Evolutionary conservation across 2,113 vertebrate genomes (phyloP), one percentile per base, ranked within the genome.

Genomic region (Ammospiza nelsoni): DNA sequence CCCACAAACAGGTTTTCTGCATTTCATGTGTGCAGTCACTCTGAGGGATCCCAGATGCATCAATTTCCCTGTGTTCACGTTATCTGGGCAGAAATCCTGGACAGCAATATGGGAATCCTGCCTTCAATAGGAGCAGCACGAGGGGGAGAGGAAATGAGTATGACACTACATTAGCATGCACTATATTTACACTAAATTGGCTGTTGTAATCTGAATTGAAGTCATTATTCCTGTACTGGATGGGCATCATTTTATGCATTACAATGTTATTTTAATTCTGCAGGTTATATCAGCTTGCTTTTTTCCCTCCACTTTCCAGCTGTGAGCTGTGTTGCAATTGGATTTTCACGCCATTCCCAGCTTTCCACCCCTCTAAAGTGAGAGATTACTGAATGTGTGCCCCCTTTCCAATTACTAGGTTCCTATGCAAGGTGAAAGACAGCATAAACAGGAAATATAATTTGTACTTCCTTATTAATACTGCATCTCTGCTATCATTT

Each of bases 1-100:
- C 88, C 95, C 90, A 90, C 72, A 94, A 83, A 74, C 96, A 93
- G 92, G 85, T 93, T 94, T 93, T 95, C 88, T 95, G 63, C 69
- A 86, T 94, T 94, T 94, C 78, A 49, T 73, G 54, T 24, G 41
- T 46, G 25, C 54, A 80, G 57, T 66, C 49, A 31, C 79, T 83
- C 75, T 95, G 85, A 93, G 75, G 59, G 77, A 90, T 93, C 88
- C 94, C 95, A 95, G 92, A 90, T 69, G 59, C 92, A 94, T 93
- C 74, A 27, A 66, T 92, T 94, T 94, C 37, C 78, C 75, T 35
- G 49, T 0, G 0, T 84, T 83, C 66, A 23, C 46, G 49, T 92
- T 93, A 69, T 92, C 82, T 69, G 54, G 28, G 49, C 75, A 95
- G 84, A 87, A 89, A 91, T 91, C 77, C 77, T 67, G 65, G 80